Evolutionary conservation across 2,797 vertebrate species (phyloP), one percentile per base, ranked within the genome.

Genomic region (Sternarchorhynchus goeldii): DNA sequence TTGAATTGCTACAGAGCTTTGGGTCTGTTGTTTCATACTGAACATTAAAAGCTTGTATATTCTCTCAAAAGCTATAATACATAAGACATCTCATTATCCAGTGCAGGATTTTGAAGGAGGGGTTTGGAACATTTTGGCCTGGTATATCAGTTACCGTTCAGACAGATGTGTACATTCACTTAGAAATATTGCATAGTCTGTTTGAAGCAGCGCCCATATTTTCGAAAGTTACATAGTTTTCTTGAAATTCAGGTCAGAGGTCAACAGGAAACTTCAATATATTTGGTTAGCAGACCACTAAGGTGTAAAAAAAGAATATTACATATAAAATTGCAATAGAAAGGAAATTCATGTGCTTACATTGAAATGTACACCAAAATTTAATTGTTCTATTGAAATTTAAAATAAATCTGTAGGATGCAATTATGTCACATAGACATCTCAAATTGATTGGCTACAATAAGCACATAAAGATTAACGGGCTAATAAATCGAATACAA

Each of bases 261-360:
- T 73, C 63, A 69, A 45, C 64, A 69, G 76, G 68, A 72, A 72
- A 63, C 25, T 60, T n/a, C 6, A 14, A 78, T 81, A 74, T 69
- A 31, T 18, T 53, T 72, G 55, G 10, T 12, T 67, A 56, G 66
- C 29, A 41, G 32, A 63, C 34, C n/a, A 25, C 5, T 10, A 18
- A 8, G 45, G 8, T 39, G 7, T 20, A 14, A 34, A 4, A 53
- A 18, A 6, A 14, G 41, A 21, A 64, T 36, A 25, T 53, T 29
- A 29, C 7, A 2, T 18, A 2, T 4, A 36, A 29, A 53, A 72
- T 17, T 32, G 0, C 17, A 53, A 1, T 20, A 53, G 29, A 55
- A 10, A 31, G n/a, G 20, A 41, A 18, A 50, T 17, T 29, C n/a
- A 25, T 59, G 41, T 34, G 29, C 16, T 66, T 20, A 32, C 45